phyloP scores from a whole-genome alignment of 53 echinoderm and acorn worm genomes.

The Henricia sp. region DNA sequence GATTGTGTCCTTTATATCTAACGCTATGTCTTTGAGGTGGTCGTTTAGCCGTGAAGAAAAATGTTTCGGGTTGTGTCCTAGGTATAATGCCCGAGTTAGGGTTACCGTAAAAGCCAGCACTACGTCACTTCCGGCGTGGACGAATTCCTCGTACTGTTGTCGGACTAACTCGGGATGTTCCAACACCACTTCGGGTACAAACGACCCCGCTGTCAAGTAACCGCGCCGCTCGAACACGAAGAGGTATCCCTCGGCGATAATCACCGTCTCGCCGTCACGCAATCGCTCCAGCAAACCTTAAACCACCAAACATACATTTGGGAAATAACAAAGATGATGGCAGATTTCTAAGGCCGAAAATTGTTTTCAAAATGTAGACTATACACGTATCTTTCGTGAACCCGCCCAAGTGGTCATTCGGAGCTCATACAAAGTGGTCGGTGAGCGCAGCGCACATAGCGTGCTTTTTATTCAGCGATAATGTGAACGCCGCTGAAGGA shows the following conservation, averaged over 20 bases:
- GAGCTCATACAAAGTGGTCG: too few relatives aligned
- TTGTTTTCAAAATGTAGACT: too few relatives aligned
- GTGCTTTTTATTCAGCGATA: too few relatives aligned
- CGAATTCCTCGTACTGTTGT: constrained; percentile 82
- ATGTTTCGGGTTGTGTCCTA: neutral
- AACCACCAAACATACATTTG: constrained; percentile 41
- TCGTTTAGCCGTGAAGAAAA: neutral
- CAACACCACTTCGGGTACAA: constrained; percentile 76
- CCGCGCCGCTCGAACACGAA: constrained; percentile 83
- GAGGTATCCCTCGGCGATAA: constrained; percentile 85
- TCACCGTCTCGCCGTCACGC: constrained; percentile 70
- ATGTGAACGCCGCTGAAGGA: too few relatives aligned
- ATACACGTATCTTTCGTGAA: neutral
- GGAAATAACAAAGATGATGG: too few relatives aligned
- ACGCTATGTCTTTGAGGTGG: neutral
- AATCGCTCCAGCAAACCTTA: constrained; percentile 80
- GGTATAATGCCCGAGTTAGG: too few relatives aligned
- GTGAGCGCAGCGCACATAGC: too few relatives aligned
- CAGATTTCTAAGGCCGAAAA: too few relatives aligned
- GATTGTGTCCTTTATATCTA: neutral
- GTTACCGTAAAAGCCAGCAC: constrained; percentile 88
- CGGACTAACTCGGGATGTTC: constrained; percentile 84
- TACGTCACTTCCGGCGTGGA: constrained; percentile 93
- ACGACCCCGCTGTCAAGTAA: constrained; percentile 79
- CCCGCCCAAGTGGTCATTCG: too few relatives aligned